These are phyloP conservation scores for Penelope pileata DNA, from an alignment of 2,113 vertebrate genomes.

Conservation along the genomic window DNA sequence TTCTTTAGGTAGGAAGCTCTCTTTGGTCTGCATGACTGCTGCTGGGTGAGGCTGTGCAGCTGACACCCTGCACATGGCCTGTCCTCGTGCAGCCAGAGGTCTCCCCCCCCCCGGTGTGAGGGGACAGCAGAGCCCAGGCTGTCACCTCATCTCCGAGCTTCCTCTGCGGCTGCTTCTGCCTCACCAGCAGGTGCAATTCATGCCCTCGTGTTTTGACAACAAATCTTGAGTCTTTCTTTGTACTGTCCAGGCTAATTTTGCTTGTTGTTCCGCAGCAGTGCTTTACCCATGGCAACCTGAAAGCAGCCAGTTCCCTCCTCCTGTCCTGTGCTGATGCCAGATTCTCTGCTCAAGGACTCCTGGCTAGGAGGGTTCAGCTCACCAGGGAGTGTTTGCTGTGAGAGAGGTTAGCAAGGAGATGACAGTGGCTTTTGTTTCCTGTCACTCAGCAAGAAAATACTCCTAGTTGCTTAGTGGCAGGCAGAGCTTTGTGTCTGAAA, in stretches of 20 bases:
- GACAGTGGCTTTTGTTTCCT: not conserved
- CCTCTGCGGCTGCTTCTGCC: not conserved
- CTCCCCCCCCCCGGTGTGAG: not conserved
- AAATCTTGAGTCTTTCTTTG: not conserved
- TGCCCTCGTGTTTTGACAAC: not conserved
- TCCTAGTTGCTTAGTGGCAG: not conserved
- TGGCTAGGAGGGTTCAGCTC: not conserved
- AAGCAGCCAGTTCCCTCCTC: not conserved
- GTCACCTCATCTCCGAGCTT: not conserved
- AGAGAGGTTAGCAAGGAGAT: not conserved
- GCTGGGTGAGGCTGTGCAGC: not conserved
- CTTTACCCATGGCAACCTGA: not conserved
- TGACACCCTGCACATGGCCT: not conserved
- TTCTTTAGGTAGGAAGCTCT: not conserved
- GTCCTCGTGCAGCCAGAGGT: not conserved
- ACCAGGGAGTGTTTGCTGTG: not conserved
- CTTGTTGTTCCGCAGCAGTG: not conserved
- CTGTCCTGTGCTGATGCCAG: not conserved
- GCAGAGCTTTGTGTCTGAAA: not conserved
- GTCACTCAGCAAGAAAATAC: not conserved
- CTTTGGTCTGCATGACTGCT: not conserved
- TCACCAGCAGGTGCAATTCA: not conserved
- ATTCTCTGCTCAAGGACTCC: fast-evolving
- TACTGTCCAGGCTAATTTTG: not conserved
- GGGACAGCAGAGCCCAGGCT: not conserved